Evolutionary conservation across 2,797 vertebrate genomes (phyloP).

Genomic region (Macrochelys suwanniensis): DNA sequence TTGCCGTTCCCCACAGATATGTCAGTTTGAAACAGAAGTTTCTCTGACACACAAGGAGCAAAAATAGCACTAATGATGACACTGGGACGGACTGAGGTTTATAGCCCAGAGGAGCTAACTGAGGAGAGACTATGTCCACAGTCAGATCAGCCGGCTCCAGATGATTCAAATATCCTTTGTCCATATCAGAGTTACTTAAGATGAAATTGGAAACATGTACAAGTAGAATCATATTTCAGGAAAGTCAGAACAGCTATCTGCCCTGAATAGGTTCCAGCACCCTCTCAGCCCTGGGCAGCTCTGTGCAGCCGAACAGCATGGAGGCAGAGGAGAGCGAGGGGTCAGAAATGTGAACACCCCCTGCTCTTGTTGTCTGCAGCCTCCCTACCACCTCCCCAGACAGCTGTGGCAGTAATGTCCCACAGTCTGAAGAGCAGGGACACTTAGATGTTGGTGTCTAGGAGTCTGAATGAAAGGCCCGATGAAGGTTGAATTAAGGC

Average conservation of each 20-base stretch:
- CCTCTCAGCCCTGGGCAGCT: neutral
- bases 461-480: neutral
- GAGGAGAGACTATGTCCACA: neutral
- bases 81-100: neutral
- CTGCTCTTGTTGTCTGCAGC: neutral
- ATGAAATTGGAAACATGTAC: neutral
- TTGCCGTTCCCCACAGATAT: neutral
- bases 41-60: neutral
- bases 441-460: neutral
- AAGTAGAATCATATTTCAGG: neutral
- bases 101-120: neutral
- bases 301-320: neutral
- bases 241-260: neutral
- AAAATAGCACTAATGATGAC: neutral
- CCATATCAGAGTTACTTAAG: neutral
- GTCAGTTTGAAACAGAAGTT: neutral
- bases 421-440: slow-evolving; percentile 4
- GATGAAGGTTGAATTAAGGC: neutral
- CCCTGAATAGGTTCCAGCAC: neutral
- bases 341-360: neutral
- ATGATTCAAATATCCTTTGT: neutral
- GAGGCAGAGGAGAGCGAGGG: neutral
- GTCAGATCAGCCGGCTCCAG: neutral
- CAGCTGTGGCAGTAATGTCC: neutral
- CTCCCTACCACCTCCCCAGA: neutral